Evolutionary conservation across 2,113 vertebrate species (phyloP), one percentile per base, ranked within the genome.

Genomic region (Colistium nudipinnis): DNA sequence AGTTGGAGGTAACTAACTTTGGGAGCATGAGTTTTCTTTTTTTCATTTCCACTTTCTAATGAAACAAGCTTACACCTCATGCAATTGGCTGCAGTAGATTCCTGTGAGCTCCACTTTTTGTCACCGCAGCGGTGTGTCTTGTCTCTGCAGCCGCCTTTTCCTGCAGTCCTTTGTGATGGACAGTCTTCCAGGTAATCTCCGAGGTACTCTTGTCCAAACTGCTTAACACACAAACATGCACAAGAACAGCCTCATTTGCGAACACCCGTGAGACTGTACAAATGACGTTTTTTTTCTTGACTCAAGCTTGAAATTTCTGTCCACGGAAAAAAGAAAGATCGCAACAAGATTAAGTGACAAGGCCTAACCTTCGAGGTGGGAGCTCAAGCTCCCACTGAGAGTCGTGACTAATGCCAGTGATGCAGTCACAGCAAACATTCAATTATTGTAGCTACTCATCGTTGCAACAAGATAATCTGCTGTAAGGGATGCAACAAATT

Each of bases 401-500:
- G n/a, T 17, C 54, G 27, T 54, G 74, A 53, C 56, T 27, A 39
- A 52, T 56, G 38, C 28, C 45, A 49, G 39, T 52, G 56, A 61
- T 45, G 22, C 25, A 48, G 59, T 70, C 22, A 24, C 39, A 57
- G 68, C 31, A 52, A 73, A 30, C 25, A 62, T 48, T 49, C 13
- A 10, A 30, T 12, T 30, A 30, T 36, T 80, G 31, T 25, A 65
- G 17, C 31, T 41, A 51, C 45, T 31, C 68, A 54, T 70, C 73
- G 61, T 41, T 28, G 54, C n/a, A 45, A 51, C 36, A 49, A 61
- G 28, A 20, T 52, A 39, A 49, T 17, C 9, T 27, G 54, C 60
- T 78, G 31, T 62, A 56, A 80, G 57, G n/a, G 39, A 80, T 74
- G 24, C 20, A n/a, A 61, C 76, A 59, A 25, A 70, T 60, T 54